A percentile compares a stretch with the other conserved stretches of the same genome.
Evolutionary conservation across 1,140 invertebrate genomes (phyloP).

Genomic region (Anadara kagoshimensis): DNA sequence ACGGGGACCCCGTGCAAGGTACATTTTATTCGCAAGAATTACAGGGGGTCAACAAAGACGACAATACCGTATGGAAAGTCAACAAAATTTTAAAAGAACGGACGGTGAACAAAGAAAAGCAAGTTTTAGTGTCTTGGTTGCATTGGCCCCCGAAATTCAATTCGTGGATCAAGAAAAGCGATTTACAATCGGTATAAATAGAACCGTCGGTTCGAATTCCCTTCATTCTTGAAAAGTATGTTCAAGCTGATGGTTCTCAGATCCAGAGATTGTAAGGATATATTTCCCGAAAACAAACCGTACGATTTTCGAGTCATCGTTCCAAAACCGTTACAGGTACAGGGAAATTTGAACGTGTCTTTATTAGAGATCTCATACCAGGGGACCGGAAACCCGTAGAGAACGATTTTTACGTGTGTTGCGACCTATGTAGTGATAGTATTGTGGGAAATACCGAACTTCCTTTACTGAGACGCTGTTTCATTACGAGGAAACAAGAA

Average conservation of each 20-base stretch:
- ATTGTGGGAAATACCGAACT: conserved; percentile 15
- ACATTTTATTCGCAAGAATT: conserved; percentile 17
- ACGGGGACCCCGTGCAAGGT: conserved; percentile 8
- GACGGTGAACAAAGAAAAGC: background rate
- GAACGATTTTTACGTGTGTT: conserved; percentile 15
- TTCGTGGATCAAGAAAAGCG: conserved; percentile 2
- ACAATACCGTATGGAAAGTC: conserved; percentile 21
- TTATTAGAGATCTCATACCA: background rate
- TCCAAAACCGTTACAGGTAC: background rate
- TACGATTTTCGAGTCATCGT: background rate
- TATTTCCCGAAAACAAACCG: conserved; percentile 5
- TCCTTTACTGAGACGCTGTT: conserved; percentile 6
- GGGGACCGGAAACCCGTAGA: background rate
- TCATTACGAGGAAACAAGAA: too few species aligned
- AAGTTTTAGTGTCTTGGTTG: conserved; percentile 20
- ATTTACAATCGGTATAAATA: background rate
- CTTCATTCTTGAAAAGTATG: background rate
- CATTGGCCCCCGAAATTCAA: conserved; percentile 26
- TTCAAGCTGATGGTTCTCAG: conserved; percentile 1
- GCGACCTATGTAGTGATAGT: conserved; percentile 18
- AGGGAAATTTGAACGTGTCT: background rate
- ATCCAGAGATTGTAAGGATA: background rate
- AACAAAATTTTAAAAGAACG: conserved; percentile 11
- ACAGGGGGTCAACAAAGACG: conserved; percentile 21
- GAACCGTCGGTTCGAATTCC: too few species aligned